phyloP scores from a whole-genome alignment of 2,797 vertebrate genomes.

The Steatocranus sp. region DNA sequence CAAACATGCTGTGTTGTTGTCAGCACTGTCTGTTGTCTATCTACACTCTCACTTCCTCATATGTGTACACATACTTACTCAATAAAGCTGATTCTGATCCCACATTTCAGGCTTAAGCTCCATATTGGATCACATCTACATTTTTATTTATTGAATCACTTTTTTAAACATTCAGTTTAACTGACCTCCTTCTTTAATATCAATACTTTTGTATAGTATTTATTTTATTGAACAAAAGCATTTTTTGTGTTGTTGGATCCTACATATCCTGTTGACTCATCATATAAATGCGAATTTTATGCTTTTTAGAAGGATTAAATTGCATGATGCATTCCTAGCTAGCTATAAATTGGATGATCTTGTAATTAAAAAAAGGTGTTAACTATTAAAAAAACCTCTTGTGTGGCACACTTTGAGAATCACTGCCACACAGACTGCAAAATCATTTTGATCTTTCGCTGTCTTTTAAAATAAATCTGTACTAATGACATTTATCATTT shows the following conservation, averaged over 20 bases:
- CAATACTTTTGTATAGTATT: not conserved
- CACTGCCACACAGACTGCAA: fast-evolving
- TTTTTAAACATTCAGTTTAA: not conserved
- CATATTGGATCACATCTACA: not conserved
- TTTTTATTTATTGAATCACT: not conserved
- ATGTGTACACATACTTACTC: fast-evolving
- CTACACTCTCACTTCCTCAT: not conserved
- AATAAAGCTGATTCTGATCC: not conserved
- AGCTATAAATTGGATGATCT: not conserved
- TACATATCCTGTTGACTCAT: not conserved
- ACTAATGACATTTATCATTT: not conserved
- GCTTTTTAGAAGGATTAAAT: not conserved
- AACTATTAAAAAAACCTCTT: not conserved
- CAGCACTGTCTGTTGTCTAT: not conserved
- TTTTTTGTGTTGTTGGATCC: not conserved
- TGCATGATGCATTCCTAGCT: not conserved
- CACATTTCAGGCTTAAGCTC: not conserved
- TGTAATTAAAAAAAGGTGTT: not conserved
- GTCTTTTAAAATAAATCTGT: not conserved
- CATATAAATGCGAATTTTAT: fast-evolving
- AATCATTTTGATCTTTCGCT: fast-evolving
- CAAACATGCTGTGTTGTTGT: not conserved
- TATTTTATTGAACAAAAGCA: not conserved
- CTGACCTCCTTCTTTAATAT: not conserved
- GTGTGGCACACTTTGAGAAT: not conserved